phyloP scores from a whole-genome alignment of 2,888 invertebrate genomes.

The Galeopsomyia nigrocyanea region DNA sequence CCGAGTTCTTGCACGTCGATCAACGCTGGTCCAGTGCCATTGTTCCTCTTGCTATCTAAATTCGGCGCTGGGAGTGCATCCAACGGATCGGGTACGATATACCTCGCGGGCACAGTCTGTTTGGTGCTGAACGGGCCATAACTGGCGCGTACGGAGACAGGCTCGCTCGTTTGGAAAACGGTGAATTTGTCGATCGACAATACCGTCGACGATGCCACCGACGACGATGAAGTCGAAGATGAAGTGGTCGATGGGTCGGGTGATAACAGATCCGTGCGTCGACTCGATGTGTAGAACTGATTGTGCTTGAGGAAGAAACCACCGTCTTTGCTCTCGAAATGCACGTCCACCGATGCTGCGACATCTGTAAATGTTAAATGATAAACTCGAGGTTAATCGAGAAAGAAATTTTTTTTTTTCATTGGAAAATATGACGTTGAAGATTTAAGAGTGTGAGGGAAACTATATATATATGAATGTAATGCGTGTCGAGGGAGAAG shows the following conservation, averaged over 20 bases:
- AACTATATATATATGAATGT: background rate
- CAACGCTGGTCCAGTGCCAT: slow-evolving; percentile 67
- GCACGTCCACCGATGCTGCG: slow-evolving; percentile 84
- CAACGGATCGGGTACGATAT: slow-evolving; percentile 87
- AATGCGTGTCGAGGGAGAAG: background rate
- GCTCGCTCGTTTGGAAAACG: slow-evolving; percentile 90
- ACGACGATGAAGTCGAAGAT: slow-evolving; percentile 68
- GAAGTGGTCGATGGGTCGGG: slow-evolving; percentile 56
- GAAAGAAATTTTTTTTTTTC: background rate
- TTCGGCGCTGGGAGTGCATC: slow-evolving; percentile 73
- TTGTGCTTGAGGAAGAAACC: slow-evolving; percentile 91
- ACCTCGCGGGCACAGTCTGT: slow-evolving; percentile 92
- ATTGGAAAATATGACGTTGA: background rate
- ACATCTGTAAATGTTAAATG: slow-evolving; percentile 72
- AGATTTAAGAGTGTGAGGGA: background rate
- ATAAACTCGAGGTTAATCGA: background rate
- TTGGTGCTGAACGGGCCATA: slow-evolving; percentile 97
- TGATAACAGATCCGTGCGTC: slow-evolving; percentile 47
- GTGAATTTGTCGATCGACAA: slow-evolving; percentile 91
- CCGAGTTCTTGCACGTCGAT: slow-evolving; percentile 76
- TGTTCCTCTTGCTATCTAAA: slow-evolving; percentile 60
- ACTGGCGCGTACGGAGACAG: slow-evolving; percentile 90
- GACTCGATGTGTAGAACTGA: slow-evolving; percentile 72
- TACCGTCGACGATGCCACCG: slow-evolving; percentile 73
- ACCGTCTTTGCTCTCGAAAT: slow-evolving; percentile 92